Base-by-base conservation (phyloP, 53 echinoderm and acorn worm genomes). In the Mesocentrotus franciscanus region DNA sequence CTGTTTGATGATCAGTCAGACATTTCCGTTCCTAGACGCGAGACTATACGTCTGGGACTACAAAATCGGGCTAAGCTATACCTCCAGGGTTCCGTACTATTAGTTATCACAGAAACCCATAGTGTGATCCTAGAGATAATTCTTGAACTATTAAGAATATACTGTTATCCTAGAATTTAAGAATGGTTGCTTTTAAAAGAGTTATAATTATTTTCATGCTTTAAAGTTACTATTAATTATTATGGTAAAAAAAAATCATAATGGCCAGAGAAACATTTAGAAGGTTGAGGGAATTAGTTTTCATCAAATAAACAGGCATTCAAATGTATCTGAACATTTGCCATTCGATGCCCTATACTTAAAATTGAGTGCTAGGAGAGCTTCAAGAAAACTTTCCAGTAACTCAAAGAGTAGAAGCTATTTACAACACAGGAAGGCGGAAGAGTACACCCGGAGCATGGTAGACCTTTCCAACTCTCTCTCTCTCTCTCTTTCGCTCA, bases 31-130 rank as follows among this genome's bases (percentile, higher is more conserved):
- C 29, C 87, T 57, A 87, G 56, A 87, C 87, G 10, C 24, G 87
- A 87, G 87, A 87, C 87, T 57, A 3, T 87, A 87, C 87, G 87
- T 87, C 59, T 87, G 87, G 87, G 87, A 87, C 87, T 87, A 87
- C 56, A 87, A 1, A 56, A 87, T 87, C 57, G 34, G 87, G 87
- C 87, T 87, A 81, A 81, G 81, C 81, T 42, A n/a, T n/a, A 39
- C 81, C 81, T 81, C 18, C 81, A 42, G 42, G 81, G 81, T 36
- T 42, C 81, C 42, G 7, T 18, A 81, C 81, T 16, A 20, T 17
- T 24, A 68, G 6, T 68, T 22, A 68, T 68, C 76, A 7, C 42
- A 36, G 81, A 81, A 36, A 29, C 81, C 81, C 16, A 12, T 36
- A 81, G 42, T 81, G 33, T 18, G 81, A 81, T 81, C 33, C 14